These are phyloP conservation scores for Tuta absoluta DNA, from an alignment of 2,888 invertebrate species.

Conservation along the genomic window DNA sequence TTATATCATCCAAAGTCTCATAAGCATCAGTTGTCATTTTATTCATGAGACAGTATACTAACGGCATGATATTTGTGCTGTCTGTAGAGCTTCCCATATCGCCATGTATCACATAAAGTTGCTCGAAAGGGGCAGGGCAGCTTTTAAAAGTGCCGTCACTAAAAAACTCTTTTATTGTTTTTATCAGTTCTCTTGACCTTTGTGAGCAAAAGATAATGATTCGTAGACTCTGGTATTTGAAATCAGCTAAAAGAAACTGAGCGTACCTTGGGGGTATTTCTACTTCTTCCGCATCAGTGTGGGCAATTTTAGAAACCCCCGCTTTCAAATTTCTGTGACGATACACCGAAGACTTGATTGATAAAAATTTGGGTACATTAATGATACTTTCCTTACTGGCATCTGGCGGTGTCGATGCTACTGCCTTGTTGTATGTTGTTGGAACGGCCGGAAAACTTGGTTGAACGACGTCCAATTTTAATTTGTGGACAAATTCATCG, in stretches of 20 bases:
- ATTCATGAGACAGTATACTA: conserved; percentile 18
- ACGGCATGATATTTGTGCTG: conserved; percentile 26
- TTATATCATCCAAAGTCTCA: not conserved
- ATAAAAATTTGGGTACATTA: too few relatives aligned
- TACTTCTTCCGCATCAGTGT: conserved; percentile 11
- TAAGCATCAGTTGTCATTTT: conserved; percentile 21
- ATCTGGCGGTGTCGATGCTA: too few relatives aligned
- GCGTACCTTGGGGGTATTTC: conserved; percentile 21
- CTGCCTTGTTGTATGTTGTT: too few relatives aligned
- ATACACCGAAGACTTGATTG: too few relatives aligned
- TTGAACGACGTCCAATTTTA: too few relatives aligned
- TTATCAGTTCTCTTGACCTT: conserved; percentile 25
- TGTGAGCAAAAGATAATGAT: conserved; percentile 29
- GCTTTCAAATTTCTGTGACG: too few relatives aligned
- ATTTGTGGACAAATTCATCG: too few relatives aligned
- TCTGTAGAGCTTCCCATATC: conserved; percentile 28
- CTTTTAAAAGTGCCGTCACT: conserved; percentile 31
- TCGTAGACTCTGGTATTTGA: conserved; percentile 8
- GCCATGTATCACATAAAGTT: conserved; percentile 29
- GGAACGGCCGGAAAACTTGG: too few relatives aligned
- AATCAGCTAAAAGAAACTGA: conserved; percentile 22
- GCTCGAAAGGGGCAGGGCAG: conserved; percentile 26
- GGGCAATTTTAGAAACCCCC: too few relatives aligned
- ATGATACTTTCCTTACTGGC: too few relatives aligned
- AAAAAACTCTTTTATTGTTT: conserved; percentile 25